Conservation (phyloP, 1,140 invertebrate genomes). For the Samia ricini region DNA sequence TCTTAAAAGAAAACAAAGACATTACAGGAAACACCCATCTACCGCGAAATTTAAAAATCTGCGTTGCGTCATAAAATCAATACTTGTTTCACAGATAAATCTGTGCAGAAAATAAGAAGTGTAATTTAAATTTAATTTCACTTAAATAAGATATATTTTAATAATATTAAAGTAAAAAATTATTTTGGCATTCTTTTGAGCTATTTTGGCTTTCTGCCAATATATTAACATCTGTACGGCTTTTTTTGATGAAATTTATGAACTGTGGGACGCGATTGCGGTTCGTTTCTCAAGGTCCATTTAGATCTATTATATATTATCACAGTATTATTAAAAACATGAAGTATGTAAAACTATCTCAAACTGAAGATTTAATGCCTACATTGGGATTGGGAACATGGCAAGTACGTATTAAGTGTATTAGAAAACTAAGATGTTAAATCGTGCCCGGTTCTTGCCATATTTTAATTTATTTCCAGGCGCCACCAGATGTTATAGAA, state of each 20-base stretch:
- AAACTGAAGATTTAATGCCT: slow-evolving; percentile 82
- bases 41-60: slow-evolving; percentile 53
- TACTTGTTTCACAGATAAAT: slow-evolving; percentile 20
- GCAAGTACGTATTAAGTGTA: slow-evolving; percentile 78
- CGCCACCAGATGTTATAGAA: slow-evolving; percentile 84
- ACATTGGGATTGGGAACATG: slow-evolving; percentile 88
- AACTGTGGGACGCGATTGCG: slow-evolving; percentile 27
- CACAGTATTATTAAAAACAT: slow-evolving; percentile 44
- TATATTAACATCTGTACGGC: slow-evolving; percentile 39
- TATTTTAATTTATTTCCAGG: slow-evolving; percentile 64
- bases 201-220: slow-evolving; percentile 51
- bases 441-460: slow-evolving; percentile 13
- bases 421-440: background rate
- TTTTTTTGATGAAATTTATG: slow-evolving; percentile 36
- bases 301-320: slow-evolving; percentile 22
- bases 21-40: background rate
- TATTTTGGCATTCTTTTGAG: background rate
- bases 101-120: background rate
- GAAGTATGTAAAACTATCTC: slow-evolving; percentile 56
- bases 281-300: slow-evolving; percentile 14
- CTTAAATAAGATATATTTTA: background rate
- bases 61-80: slow-evolving; percentile 56
- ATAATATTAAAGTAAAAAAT: background rate
- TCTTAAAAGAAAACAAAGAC: too few species aligned
- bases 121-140: background rate